phyloP scores from a whole-genome alignment of 2,797 vertebrate species.

The Anniella stebbinsi region DNA sequence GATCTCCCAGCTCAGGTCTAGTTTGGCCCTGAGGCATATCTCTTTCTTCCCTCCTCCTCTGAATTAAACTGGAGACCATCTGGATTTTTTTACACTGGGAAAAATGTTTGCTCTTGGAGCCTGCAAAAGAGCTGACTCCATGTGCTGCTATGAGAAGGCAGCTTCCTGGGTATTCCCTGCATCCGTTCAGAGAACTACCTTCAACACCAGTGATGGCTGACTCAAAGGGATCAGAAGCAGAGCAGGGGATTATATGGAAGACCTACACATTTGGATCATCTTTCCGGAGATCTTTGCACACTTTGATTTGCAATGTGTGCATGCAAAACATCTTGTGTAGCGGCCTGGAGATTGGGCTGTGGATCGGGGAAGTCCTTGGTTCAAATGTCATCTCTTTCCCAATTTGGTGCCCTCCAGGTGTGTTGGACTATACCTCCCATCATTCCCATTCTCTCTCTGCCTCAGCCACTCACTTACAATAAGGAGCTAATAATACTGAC shows the following conservation, averaged over 20 bases:
- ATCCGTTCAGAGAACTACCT: neutral
- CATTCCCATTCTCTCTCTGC: neutral
- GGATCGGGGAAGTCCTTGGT: neutral
- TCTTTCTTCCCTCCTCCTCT: neutral
- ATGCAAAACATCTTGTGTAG: too few relatives aligned
- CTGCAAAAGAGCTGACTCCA: neutral
- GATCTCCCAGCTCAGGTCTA: neutral
- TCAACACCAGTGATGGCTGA: neutral
- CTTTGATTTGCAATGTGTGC: neutral
- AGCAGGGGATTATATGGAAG: neutral
- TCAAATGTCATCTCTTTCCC: neutral
- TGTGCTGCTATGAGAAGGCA: neutral
- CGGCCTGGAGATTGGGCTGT: neutral
- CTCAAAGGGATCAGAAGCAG: neutral
- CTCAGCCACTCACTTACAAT: neutral
- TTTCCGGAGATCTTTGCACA: too few relatives aligned
- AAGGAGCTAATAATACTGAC: neutral
- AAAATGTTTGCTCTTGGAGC: neutral
- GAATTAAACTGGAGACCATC: neutral
- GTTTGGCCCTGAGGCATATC: neutral
- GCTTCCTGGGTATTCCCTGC: neutral
- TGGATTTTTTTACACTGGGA: neutral
- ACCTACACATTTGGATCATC: neutral
- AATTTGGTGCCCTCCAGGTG: too few relatives aligned
- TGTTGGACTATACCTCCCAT: too few relatives aligned